phyloP scores from a whole-genome alignment of 2,113 vertebrate genomes.

The Osmerus eperlanus region DNA sequence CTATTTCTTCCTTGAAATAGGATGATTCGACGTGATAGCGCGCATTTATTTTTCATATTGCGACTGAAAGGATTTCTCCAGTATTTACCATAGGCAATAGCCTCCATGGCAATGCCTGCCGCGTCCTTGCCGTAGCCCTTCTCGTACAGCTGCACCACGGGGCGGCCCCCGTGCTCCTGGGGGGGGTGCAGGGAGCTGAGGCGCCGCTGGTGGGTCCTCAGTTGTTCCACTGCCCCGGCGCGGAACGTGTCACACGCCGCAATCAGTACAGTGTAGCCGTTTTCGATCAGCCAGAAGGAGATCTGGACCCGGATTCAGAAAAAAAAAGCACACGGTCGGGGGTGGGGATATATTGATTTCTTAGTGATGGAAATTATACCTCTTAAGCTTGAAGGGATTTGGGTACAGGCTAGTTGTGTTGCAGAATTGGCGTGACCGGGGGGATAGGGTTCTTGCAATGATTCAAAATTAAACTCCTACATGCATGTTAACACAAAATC shows the following conservation, averaged over 20 bases:
- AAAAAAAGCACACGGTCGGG: neutral
- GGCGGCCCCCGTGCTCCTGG: slow-evolving; percentile 75
- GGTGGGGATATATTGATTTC: neutral
- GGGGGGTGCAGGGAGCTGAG: slow-evolving; percentile 89
- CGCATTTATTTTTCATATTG: too few relatives aligned
- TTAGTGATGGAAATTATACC: too few relatives aligned
- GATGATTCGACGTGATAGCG: too few relatives aligned
- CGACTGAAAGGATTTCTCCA: too few relatives aligned
- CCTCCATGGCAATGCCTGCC: slow-evolving; percentile 97
- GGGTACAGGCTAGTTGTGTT: too few relatives aligned
- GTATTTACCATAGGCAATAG: slow-evolving; percentile 85
- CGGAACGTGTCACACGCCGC: slow-evolving; percentile 97
- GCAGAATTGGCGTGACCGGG: too few relatives aligned
- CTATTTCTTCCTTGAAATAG: too few relatives aligned
- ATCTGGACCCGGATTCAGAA: slow-evolving; percentile 70
- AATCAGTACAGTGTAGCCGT: slow-evolving; percentile 92
- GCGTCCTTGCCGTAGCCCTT: slow-evolving; percentile 98
- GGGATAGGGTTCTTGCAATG: too few relatives aligned
- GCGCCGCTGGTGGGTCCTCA: slow-evolving; percentile 92
- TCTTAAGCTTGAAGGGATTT: too few relatives aligned
- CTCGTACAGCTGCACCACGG: slow-evolving; percentile 92
- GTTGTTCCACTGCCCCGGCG: slow-evolving; percentile 93
- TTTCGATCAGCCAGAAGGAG: slow-evolving; percentile 96
- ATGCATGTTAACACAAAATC: too few relatives aligned
- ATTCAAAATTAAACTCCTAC: too few relatives aligned